A percentile compares a stretch with the other conserved stretches of the same genome.
Conservation (phyloP, 2,797 vertebrate species). For the Chromobotia macracanthus region DNA sequence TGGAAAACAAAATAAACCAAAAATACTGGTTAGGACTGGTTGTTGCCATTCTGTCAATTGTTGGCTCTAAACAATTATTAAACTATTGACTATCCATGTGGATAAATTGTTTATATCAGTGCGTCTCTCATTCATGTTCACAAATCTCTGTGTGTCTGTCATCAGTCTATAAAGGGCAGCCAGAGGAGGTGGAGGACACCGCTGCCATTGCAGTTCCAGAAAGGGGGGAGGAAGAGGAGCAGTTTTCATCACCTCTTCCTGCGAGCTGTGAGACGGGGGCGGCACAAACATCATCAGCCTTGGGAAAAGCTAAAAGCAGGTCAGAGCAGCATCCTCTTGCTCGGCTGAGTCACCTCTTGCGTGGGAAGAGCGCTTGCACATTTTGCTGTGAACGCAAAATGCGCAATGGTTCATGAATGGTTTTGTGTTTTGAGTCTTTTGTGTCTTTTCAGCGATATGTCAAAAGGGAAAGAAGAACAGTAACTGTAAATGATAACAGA, state of each 20-base stretch:
- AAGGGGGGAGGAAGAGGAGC: slow-evolving; percentile 75
- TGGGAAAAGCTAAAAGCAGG: slow-evolving; percentile 90
- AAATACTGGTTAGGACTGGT: no score
- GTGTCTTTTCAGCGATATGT: neutral
- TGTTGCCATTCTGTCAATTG: no score
- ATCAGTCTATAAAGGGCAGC: slow-evolving; percentile 86
- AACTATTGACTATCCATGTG: neutral
- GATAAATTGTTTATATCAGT: neutral
- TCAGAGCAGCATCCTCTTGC: slow-evolving; percentile 69
- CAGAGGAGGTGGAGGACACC: slow-evolving; percentile 70
- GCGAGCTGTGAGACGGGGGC: slow-evolving; percentile 79
- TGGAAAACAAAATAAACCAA: no score
- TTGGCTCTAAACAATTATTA: no score
- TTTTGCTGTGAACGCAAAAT: slow-evolving; percentile 20
- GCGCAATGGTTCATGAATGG: slow-evolving; percentile 44
- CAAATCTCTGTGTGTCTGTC: slow-evolving; percentile 48
- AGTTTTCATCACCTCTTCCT: slow-evolving; percentile 77
- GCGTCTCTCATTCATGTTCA: neutral
- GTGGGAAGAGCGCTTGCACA: slow-evolving; percentile 29
- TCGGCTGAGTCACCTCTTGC: slow-evolving; percentile 45
- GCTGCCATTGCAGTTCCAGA: slow-evolving; percentile 68
- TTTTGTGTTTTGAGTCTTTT: slow-evolving; percentile 8
- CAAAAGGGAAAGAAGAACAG: neutral
- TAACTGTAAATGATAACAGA: slow-evolving; percentile 2
- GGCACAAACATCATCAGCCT: slow-evolving; percentile 81